Conservation (phyloP, 1,140 invertebrate species). For the Mercenaria mercenaria region DNA sequence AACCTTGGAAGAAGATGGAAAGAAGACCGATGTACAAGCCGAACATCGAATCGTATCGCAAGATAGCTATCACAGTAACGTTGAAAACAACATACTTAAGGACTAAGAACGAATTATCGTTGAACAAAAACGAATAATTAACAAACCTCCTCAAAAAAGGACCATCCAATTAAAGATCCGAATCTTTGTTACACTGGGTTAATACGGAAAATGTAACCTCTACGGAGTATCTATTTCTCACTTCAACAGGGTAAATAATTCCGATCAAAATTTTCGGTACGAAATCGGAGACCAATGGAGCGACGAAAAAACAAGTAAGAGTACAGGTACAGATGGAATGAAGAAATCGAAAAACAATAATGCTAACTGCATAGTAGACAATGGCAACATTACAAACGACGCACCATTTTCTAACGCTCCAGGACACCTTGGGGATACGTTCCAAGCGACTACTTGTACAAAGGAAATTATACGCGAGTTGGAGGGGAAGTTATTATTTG, state of each 20-base stretch:
- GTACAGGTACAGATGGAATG: not conserved
- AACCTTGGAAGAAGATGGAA: not conserved
- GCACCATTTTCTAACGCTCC: not conserved
- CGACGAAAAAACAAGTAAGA: not conserved
- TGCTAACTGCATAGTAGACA: conserved; percentile 8
- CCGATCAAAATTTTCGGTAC: not conserved
- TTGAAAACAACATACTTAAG: not conserved
- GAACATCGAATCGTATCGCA: not conserved
- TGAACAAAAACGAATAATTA: not conserved
- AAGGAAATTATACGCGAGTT: not conserved
- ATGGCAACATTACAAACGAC: conserved; percentile 8
- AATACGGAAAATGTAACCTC: not conserved
- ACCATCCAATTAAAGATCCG: not conserved
- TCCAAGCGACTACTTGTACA: conserved; percentile 16
- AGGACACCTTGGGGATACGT: conserved; percentile 3
- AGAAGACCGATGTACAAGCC: not conserved
- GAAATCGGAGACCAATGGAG: not conserved
- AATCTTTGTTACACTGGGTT: not conserved
- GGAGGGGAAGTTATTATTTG: conserved; percentile 26
- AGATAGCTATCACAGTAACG: conserved; percentile 9
- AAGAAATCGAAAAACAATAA: not conserved
- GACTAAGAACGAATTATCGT: not conserved
- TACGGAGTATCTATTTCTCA: not conserved
- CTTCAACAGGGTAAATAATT: not conserved
- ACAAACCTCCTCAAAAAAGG: not conserved